Evolutionary conservation across 2,797 vertebrate genomes (phyloP), one percentile per base, ranked within the genome.

Genomic region (Intellagama lesueurii): DNA sequence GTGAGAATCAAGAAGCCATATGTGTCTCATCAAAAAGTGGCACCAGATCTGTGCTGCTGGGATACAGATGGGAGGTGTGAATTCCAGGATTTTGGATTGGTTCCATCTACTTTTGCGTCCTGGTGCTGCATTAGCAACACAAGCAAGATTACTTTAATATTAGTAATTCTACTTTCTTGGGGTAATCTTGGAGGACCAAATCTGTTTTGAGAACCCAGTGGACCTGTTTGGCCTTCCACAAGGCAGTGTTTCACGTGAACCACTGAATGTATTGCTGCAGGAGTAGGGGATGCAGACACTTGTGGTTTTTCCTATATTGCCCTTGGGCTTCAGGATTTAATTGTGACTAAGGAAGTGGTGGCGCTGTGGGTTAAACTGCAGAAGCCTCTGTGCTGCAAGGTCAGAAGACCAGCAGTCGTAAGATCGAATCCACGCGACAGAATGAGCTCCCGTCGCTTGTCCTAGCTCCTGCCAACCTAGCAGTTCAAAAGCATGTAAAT

Each of bases 1-100:
- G 85, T 87, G 85, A 87, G 85, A 90, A 83, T 83, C 60, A 68
- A 87, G 83, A 83, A 90, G 70, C 85, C 89, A 82, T 87, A 90
- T 87, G 89, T 70, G 72, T 90, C 60, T 77, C 56, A 56, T 86
- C 78, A 89, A 86, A 30, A 86, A 87, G 72, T 40, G 52, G 44
- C 85, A 87, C 64, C n/a, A 90, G 72, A 68, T 86, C 72, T 90
- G 60, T 22, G 60, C 47, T 86, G 84, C 49, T 82, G 72, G 72
- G 85, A 78, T 90, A 80, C 85, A 87, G 80, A 70, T 70, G 64
- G 69, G 72, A 90, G 72, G 89, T 28, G 85, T 90, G 85, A 90
- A 83, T 90, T 60, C 40, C 17, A 90, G 85, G 73, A 82, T 90
- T 85, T 86, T 90, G 89, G 72, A 87, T n/a, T n/a, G n/a, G 19